A percentile compares a stretch with the other conserved stretches of the same genome.
Conservation (phyloP, 2,888 invertebrate genomes). For the Tenthredo notha region DNA sequence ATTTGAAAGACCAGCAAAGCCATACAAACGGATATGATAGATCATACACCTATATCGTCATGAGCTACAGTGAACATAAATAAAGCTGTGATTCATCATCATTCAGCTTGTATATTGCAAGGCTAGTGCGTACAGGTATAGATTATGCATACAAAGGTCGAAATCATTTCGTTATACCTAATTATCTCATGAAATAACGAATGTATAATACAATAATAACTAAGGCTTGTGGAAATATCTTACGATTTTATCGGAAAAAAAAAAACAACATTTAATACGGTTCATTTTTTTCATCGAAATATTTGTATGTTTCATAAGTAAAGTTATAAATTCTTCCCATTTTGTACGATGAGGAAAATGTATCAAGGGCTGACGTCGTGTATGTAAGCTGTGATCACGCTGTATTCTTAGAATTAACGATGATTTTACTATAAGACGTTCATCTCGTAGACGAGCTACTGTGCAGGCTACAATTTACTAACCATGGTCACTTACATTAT, state of each 20-base stretch:
- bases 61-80: background rate
- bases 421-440: background rate
- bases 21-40: background rate
- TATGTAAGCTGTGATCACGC: background rate
- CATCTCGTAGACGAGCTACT: background rate
- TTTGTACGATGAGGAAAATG: background rate
- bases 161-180: background rate
- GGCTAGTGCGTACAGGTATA: background rate
- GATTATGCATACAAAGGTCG: background rate
- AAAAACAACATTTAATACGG: background rate
- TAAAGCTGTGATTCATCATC: constrained; percentile 14
- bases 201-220: background rate
- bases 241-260: background rate
- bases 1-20: background rate
- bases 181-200: background rate
- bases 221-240: background rate
- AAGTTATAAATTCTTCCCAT: background rate
- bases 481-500: constrained; percentile 37
- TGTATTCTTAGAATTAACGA: background rate
- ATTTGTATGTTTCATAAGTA: background rate
- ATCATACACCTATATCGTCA: background rate
- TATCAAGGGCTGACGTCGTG: background rate
- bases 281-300: background rate
- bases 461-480: background rate
- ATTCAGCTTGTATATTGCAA: background rate